Base-by-base conservation (phyloP, 2,113 vertebrate species). In the Asarcornis scutulata region DNA sequence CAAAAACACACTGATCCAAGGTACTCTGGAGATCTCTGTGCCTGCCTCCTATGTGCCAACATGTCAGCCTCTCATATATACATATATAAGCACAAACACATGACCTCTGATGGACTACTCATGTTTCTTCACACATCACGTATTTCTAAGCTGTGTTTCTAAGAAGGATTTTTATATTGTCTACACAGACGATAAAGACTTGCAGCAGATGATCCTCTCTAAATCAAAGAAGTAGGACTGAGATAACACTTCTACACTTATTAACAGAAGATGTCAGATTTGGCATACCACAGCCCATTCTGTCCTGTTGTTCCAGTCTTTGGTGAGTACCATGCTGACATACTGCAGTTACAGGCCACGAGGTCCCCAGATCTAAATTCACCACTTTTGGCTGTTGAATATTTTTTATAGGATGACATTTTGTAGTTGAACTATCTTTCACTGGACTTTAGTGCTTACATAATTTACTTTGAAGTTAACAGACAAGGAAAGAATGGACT, bases 41-140 rank as follows among this genome's bases (percentile, higher is more conserved):
- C 63, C 63, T 52, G 13, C 38, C 42, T 92, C 31, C 8, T 21
- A 55, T 1, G 3, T 11, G 38, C 20, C 76, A 3, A 9, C 12
- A 26, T 3, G 31, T 15, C 5, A 64, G 11, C 50, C 10, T 40
- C 23, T 31, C 53, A n/a, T 9, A n/a, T 5, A 36, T 16, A 27
- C 2, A 3, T 16, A 22, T 13, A 2, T 69, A 71, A 52, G 17
- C 25, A 84, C 22, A 69, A 55, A 44, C 26, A 23, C 13, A 8
- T 15, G 58, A 17, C 17, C 67, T 20, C 40, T 62, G 34, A 40
- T 27, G 71, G 36, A 38, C n/a, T 36, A 53, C 11, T 31, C 31
- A 25, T 1, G 1, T 9, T 42, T 84, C n/a, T 34, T 82, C 29
- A 62, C 25, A 20, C 3, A 5, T 8, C 25, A 5, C 6, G 1